Percentiles rank a stretch among this genome's conserved stretches.
phyloP scores from a whole-genome alignment of 2,797 vertebrate species.

The Cossypha polioptera region DNA sequence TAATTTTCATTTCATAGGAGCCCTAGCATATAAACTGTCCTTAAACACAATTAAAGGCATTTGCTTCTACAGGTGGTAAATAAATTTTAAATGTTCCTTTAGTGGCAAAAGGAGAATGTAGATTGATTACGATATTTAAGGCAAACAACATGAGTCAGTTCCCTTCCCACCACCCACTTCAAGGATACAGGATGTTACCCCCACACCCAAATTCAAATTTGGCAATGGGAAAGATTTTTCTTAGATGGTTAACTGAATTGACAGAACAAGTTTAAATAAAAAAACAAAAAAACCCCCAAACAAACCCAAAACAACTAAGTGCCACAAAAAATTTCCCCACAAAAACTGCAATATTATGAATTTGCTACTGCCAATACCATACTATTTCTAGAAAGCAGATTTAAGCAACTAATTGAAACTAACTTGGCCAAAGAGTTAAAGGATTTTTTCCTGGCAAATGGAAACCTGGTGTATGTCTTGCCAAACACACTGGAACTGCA shows the following conservation, averaged over 20 bases:
- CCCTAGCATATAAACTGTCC: background rate
- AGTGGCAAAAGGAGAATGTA: background rate
- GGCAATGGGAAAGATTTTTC: background rate
- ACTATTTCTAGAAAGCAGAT: background rate
- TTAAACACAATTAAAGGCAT: background rate
- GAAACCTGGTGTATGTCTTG: background rate
- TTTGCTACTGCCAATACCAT: background rate
- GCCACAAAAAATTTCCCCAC: background rate
- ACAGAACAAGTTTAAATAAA: background rate
- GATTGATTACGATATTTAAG: background rate
- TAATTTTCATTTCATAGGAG: background rate
- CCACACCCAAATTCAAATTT: background rate
- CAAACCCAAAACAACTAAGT: too few relatives aligned
- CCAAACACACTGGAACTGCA: background rate
- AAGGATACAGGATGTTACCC: background rate
- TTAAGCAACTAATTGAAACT: background rate
- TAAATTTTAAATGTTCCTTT: background rate
- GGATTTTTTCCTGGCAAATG: background rate
- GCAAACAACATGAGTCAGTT: background rate
- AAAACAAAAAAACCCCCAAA: fast-evolving
- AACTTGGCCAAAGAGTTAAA: background rate
- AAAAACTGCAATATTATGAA: background rate
- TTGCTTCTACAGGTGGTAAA: background rate
- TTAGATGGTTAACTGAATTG: background rate
- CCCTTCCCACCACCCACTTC: background rate